Percentiles rank a stretch among this genome's conserved stretches.
phyloP scores from a whole-genome alignment of 2,113 vertebrate species.

The Hystrix cristata region DNA sequence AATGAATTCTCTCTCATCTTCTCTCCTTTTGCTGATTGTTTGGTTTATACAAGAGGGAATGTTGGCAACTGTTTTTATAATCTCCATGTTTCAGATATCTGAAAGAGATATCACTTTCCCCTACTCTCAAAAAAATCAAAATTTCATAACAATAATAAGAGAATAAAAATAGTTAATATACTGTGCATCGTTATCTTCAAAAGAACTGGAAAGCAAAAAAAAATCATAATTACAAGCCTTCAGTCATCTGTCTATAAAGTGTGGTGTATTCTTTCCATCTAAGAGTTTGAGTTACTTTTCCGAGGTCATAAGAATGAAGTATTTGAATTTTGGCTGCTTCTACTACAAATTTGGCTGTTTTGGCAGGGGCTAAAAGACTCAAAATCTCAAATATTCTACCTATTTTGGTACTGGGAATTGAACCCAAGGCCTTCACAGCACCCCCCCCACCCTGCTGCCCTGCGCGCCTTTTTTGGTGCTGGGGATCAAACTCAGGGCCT shows the following conservation, averaged over 20 bases:
- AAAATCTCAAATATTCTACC: neutral
- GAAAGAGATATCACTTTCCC: neutral
- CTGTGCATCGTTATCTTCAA: too few relatives aligned
- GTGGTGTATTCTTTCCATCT: slow-evolving; percentile 23
- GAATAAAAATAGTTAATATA: neutral
- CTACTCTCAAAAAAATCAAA: neutral
- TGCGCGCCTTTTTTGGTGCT: too few relatives aligned
- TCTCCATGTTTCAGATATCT: slow-evolving; percentile 29
- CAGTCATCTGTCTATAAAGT: slow-evolving; percentile 5
- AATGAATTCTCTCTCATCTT: neutral
- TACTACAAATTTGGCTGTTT: slow-evolving; percentile 15
- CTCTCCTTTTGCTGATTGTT: neutral
- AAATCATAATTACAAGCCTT: slow-evolving; percentile 34
- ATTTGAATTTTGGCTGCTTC: neutral
- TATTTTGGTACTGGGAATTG: neutral
- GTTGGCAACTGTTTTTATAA: slow-evolving; percentile 5
- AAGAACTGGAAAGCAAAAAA: neutral
- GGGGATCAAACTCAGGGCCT: too few relatives aligned
- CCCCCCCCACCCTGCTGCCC: too few relatives aligned
- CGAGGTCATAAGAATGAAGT: slow-evolving; percentile 44
- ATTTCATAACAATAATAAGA: neutral
- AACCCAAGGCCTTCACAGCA: neutral
- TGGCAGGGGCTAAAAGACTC: neutral
- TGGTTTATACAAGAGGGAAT: neutral
- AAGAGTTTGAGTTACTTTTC: neutral